Base-by-base conservation (phyloP, 2,888 invertebrate genomes). In the Miltochrista miniata region DNA sequence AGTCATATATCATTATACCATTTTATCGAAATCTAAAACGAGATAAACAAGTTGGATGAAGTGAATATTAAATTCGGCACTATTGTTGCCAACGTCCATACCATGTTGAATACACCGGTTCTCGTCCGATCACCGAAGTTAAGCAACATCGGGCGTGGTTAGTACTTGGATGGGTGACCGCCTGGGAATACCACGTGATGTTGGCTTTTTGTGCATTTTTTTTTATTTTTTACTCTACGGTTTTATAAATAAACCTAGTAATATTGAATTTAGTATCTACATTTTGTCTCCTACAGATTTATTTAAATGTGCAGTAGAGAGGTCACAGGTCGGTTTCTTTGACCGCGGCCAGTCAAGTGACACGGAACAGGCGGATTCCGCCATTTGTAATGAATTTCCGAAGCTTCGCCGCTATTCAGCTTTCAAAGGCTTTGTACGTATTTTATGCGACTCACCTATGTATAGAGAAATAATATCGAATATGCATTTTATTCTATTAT, bases 121-220 rank as follows among this genome's bases (percentile, higher is more conserved):
- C 81, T 82, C 81, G 81, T 82, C 83, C 80, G 81, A 83, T 83
- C 82, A 83, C 82, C 80, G 82, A 81, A 81, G 81, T 81, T 79
- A 82, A 81, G 79, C 82, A 81, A 77, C 82, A 70, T 82, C 76
- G 81, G 81, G 81, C 81, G 79, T 66, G 74, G 77, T 83, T 81
- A 87, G 85, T 86, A 85, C 86, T 85, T 87, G 83, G 84, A 87
- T 87, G 83, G 85, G 86, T 86, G 86, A 86, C 86, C 83, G 83
- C 85, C 81, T 85, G 83, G 79, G 78, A 80, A 80, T 77, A 80
- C 79, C 74, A 60, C 76, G 76, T 79, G 76, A 66, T 61, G n/a
- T 7, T 37, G 29, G 46, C 31, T 24, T 14, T 35, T 12, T 24
- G 31, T n/a, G n/a, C n/a, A n/a, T n/a, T n/a, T n/a, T n/a, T n/a